Conservation (phyloP, 2,888 invertebrate species). For the Trileptium ribeirensis region DNA sequence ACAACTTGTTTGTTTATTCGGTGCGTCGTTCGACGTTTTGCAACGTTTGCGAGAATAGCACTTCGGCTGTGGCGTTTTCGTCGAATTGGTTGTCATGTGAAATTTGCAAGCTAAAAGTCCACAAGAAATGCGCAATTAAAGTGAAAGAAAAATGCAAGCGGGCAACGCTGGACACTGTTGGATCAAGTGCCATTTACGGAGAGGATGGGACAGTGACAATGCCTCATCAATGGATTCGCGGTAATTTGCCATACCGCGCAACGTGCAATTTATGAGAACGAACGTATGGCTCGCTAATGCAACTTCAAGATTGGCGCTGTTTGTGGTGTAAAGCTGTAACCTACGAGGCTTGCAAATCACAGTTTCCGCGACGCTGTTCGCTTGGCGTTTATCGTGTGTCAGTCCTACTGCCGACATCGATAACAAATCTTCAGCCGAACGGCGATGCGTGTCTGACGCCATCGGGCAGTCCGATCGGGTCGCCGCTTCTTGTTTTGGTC, state of each 20-base stretch:
- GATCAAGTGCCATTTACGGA: constrained; percentile 87
- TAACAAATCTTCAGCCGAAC: constrained; percentile 50
- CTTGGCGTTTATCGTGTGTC: constrained; percentile 81
- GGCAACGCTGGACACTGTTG: constrained; percentile 88
- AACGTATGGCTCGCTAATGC: constrained; percentile 88
- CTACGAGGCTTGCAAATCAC: constrained; percentile 37
- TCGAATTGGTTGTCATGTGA: constrained; percentile 93
- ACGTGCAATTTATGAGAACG: constrained; percentile 87
- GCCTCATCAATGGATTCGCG: constrained; percentile 98
- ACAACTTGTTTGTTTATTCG: constrained; percentile 75
- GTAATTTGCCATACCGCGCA: constrained; percentile 86
- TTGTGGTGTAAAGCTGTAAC: constrained; percentile 81
- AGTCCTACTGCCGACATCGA: constrained; percentile 83
- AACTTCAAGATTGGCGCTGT: constrained; percentile 90
- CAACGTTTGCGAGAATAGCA: constrained; percentile 79
- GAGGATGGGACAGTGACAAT: constrained; percentile 68
- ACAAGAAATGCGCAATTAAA: constrained; percentile 85
- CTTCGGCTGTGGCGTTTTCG: constrained; percentile 72
- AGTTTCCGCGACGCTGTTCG: constrained; percentile 69
- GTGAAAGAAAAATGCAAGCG: constrained; percentile 93
- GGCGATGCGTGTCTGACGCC: not conserved
- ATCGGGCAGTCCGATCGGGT: constrained; percentile 27
- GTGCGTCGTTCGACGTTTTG: constrained; percentile 92
- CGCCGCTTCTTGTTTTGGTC: constrained; percentile 85
- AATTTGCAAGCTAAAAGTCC: constrained; percentile 91